Evolutionary conservation across 2,888 invertebrate genomes (phyloP).

Genomic region (Urechis unicinctus): DNA sequence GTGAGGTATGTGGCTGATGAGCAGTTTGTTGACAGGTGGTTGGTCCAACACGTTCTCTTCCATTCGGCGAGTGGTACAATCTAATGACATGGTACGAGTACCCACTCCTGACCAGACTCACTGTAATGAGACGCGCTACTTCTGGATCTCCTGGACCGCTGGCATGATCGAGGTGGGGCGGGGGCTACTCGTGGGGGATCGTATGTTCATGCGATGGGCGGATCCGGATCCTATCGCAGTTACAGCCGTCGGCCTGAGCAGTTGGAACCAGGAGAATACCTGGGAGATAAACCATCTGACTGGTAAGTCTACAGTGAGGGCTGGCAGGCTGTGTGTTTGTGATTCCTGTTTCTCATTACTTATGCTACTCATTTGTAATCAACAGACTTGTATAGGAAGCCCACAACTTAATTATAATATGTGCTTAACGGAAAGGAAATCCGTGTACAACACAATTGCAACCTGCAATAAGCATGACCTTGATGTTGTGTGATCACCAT

Average conservation of each 20-base stretch:
- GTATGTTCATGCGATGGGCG: constrained; percentile 1
- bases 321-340: no score
- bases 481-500: no score
- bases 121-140: constrained; percentile 2
- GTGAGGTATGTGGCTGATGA: no score
- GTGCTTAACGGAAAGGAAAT: no score
- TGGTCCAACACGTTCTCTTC: background rate
- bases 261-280: background rate
- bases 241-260: constrained; percentile 1
- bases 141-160: constrained; percentile 7
- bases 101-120: constrained; percentile 1
- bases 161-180: constrained; percentile 1
- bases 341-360: no score
- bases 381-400: no score
- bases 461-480: no score
- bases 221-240: constrained; percentile 2
- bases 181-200: background rate
- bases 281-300: constrained; percentile 3
- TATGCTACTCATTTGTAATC: no score
- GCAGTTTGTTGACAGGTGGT: background rate
- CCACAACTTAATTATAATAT: no score
- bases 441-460: no score
- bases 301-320: no score
- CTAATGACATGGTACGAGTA: background rate
- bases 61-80: background rate